A percentile compares a stretch with the other conserved stretches of the same genome.
Conservation (phyloP, 64 coral and sea anemone species). For the Porites lutea region DNA sequence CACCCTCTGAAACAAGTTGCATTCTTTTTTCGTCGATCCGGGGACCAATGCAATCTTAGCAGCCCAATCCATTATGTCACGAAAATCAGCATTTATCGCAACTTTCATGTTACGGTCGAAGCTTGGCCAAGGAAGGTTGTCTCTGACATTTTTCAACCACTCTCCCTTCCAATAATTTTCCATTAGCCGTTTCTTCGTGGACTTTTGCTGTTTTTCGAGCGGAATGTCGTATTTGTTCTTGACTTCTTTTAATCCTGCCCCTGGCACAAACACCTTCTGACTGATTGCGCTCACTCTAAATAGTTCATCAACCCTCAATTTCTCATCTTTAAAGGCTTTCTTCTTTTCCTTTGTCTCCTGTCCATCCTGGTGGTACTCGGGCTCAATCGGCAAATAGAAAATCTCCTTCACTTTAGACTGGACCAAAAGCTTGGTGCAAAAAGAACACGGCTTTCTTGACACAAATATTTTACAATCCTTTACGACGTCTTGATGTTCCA, state of each 20-base stretch:
- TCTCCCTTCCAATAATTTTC: slow-evolving; percentile 9
- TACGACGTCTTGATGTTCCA: slow-evolving; percentile 7
- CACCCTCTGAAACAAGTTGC: no score
- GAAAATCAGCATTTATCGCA: neutral
- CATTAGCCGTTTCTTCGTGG: neutral
- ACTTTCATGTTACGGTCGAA: neutral
- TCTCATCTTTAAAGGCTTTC: neutral
- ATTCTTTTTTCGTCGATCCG: neutral
- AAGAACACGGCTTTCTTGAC: slow-evolving; percentile 74
- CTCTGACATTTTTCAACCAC: neutral
- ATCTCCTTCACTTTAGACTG: slow-evolving; percentile 73
- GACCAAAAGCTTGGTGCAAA: slow-evolving; percentile 74
- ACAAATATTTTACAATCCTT: slow-evolving; percentile 59
- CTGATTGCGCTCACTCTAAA: slow-evolving; percentile 27
- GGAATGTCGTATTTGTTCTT: no score
- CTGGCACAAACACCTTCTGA: neutral
- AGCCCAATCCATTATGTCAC: slow-evolving; percentile 23
- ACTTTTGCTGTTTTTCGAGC: no score
- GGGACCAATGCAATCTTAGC: neutral
- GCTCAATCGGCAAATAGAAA: slow-evolving; percentile 70
- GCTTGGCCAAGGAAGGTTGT: slow-evolving; percentile 25
- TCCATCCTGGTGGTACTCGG: slow-evolving; percentile 1
- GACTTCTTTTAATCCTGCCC: neutral
- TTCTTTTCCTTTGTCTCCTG: neutral
- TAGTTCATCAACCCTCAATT: slow-evolving; percentile 26